Conservation (phyloP, 1,140 invertebrate species). For the Geopemphigus sp. region DNA sequence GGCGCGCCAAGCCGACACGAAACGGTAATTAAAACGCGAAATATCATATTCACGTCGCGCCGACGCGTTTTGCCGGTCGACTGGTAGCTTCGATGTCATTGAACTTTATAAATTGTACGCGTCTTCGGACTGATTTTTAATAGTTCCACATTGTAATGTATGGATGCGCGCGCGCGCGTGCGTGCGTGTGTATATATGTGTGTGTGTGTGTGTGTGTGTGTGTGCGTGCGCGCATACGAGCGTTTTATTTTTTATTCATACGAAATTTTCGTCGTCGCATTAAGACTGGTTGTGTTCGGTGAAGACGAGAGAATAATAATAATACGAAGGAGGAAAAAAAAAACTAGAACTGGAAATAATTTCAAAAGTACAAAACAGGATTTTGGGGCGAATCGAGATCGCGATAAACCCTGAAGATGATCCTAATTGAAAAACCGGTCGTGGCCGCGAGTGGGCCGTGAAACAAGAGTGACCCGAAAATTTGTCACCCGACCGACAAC, state of each 20-base stretch:
- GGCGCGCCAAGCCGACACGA: too few species aligned
- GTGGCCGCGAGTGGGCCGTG: slow-evolving; percentile 37
- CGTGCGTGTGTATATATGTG: too few species aligned
- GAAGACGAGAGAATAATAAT: neutral
- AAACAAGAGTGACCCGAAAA: slow-evolving; percentile 49
- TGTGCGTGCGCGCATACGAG: neutral
- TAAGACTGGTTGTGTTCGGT: slow-evolving; percentile 45
- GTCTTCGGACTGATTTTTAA: slow-evolving; percentile 48
- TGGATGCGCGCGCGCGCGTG: neutral
- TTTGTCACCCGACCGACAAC: slow-evolving; percentile 48
- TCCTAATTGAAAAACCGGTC: slow-evolving; percentile 49
- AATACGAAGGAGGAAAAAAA: neutral
- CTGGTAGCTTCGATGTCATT: slow-evolving; percentile 21
- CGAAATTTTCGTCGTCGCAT: slow-evolving; percentile 39
- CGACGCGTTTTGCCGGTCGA: neutral
- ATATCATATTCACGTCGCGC: slow-evolving; percentile 29
- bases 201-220: neutral
- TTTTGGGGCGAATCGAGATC: slow-evolving; percentile 45
- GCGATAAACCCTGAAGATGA: slow-evolving; percentile 49
- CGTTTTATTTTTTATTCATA: slow-evolving; percentile 24
- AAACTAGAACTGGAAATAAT: slow-evolving; percentile 45
- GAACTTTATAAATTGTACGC: slow-evolving; percentile 36
- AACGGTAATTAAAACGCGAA: slow-evolving; percentile 22
- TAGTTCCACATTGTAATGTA: slow-evolving; percentile 44
- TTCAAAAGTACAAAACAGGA: slow-evolving; percentile 48